These are phyloP conservation scores for Chauna torquata DNA, from an alignment of 2,113 vertebrate genomes.

Conservation along the genomic window DNA sequence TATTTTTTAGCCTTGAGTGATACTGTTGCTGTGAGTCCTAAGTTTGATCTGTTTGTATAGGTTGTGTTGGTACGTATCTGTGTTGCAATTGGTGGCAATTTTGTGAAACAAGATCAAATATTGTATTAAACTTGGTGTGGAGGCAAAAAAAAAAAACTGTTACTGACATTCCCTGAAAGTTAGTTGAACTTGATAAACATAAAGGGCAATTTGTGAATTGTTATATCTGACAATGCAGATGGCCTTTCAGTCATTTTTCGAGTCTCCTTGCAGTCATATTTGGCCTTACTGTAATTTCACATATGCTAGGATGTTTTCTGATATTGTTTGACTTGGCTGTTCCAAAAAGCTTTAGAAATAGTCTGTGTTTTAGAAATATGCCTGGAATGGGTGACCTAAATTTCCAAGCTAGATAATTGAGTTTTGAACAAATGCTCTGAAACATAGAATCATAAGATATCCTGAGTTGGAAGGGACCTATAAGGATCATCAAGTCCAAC, in stretches of 20 bases:
- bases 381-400: not conserved
- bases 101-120: not conserved
- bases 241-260: not conserved
- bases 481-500: too few species aligned
- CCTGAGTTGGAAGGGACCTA: too few species aligned
- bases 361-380: not conserved
- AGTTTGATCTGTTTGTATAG: fast-evolving
- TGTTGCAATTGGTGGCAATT: not conserved
- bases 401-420: not conserved
- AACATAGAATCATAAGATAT: too few species aligned
- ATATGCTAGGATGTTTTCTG: not conserved
- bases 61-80: not conserved
- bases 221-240: not conserved
- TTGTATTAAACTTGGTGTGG: not conserved
- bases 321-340: not conserved
- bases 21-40: not conserved
- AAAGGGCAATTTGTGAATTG: not conserved
- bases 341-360: not conserved
- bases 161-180: not conserved
- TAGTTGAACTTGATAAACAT: not conserved
- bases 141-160: not conserved
- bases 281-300: not conserved
- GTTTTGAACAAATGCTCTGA: not conserved
- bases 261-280: not conserved
- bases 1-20: not conserved